Percentiles rank a stretch among this genome's conserved stretches.
Conservation (phyloP, 2,888 invertebrate species). For the Heliconius aoede region DNA sequence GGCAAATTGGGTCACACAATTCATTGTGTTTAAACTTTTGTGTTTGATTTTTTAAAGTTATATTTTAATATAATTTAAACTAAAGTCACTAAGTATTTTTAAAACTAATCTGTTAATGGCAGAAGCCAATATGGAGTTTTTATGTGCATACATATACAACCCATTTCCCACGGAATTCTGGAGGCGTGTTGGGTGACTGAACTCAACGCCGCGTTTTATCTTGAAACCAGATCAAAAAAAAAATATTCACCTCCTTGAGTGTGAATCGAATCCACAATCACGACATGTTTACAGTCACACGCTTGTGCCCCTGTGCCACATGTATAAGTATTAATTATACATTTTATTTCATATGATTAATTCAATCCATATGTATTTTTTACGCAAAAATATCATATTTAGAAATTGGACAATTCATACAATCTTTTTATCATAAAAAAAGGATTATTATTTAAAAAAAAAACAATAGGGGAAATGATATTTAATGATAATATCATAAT, state of each 20-base stretch:
- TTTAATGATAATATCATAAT: neutral
- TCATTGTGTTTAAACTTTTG: constrained; percentile 9
- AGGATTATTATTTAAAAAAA: neutral
- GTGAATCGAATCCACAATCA: too few relatives aligned
- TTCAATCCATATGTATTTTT: neutral
- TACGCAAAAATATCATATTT: neutral
- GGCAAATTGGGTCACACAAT: constrained; percentile 38
- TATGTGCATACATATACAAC: too few relatives aligned
- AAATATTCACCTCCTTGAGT: too few relatives aligned
- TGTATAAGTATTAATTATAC: too few relatives aligned
- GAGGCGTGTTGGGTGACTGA: too few relatives aligned
- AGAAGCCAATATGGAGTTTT: too few relatives aligned
- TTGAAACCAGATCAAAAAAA: too few relatives aligned
- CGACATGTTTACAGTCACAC: neutral
- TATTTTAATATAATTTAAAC: neutral
- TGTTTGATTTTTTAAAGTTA: neutral
- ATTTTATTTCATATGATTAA: neutral
- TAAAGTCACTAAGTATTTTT: too few relatives aligned
- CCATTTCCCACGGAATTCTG: too few relatives aligned
- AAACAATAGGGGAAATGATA: neutral
- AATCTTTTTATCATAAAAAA: neutral
- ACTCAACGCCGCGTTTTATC: too few relatives aligned
- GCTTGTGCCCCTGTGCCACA: neutral
- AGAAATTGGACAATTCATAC: neutral
- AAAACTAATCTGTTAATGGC: too few relatives aligned